Conservation (phyloP, 2,797 vertebrate genomes). For the Clangula hyemalis region DNA sequence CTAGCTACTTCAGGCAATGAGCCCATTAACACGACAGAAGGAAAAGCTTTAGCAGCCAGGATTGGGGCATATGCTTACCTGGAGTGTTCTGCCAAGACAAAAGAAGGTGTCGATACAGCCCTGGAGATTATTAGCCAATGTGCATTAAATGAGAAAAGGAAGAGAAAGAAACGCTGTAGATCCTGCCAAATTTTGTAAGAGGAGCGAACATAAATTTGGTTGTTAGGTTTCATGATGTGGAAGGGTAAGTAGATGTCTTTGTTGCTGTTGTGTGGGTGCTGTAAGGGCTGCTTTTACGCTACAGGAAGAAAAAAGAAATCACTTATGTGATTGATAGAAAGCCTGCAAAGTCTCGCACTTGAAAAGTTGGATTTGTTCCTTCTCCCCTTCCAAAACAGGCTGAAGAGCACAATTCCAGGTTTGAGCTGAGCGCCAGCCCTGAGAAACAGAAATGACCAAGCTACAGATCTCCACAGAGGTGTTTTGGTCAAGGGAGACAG, state of each 20-base stretch:
- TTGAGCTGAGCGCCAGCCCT: not conserved
- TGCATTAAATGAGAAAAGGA: not conserved
- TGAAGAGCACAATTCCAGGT: not conserved
- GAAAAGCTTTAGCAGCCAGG: slow-evolving; percentile 26
- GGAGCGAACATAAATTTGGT: not conserved
- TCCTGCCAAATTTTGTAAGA: not conserved
- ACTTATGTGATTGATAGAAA: not conserved
- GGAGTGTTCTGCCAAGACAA: slow-evolving; percentile 27
- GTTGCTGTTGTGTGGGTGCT: not conserved
- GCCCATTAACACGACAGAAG: not conserved
- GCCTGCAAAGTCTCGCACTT: not conserved
- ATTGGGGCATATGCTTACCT: not conserved
- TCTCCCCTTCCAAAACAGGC: not conserved
- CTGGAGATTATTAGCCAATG: slow-evolving; percentile 14
- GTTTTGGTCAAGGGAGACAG: not conserved
- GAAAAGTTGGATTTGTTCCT: not conserved
- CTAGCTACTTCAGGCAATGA: not conserved
- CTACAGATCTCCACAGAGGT: not conserved
- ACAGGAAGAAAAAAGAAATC: not conserved
- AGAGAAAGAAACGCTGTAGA: not conserved
- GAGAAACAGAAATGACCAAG: not conserved
- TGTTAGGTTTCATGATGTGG: not conserved
- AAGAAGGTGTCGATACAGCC: not conserved
- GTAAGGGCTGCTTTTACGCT: not conserved
- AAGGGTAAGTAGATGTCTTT: not conserved